These are phyloP conservation scores for Hipposideros larvatus DNA, from an alignment of 2,797 vertebrate species.

Conservation along the genomic window DNA sequence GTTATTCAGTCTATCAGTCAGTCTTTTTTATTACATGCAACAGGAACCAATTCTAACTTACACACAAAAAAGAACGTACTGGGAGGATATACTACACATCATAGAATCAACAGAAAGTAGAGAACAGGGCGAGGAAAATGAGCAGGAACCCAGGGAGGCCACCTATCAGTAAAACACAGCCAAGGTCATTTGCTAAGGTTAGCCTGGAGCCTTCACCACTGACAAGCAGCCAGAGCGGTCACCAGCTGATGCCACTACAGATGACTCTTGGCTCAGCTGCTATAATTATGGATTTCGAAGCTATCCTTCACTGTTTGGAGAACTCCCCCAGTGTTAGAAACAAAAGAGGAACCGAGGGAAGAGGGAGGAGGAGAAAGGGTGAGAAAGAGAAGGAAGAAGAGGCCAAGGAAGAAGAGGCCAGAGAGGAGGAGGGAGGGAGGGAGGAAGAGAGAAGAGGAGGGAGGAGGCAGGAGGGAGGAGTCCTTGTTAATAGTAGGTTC, in stretches of 20 bases:
- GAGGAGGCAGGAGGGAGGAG: too few relatives aligned
- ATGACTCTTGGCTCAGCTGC: neutral
- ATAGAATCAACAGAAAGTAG: neutral
- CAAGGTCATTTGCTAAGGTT: neutral
- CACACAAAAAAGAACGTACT: neutral
- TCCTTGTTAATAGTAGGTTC: neutral
- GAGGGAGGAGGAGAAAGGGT: neutral
- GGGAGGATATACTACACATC: neutral
- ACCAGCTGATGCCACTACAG: neutral
- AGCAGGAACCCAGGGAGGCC: neutral
- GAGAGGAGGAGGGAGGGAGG: neutral
- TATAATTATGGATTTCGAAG: neutral
- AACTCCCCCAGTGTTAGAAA: neutral
- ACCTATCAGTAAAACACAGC: neutral
- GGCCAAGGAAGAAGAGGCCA: too few relatives aligned
- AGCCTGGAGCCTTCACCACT: neutral
- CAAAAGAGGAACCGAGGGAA: neutral
- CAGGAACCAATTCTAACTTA: slow-evolving; percentile 35
- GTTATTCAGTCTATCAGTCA: neutral
- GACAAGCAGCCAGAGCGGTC: neutral
- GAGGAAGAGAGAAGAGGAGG: neutral
- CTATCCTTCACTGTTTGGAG: neutral
- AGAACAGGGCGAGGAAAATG: neutral
- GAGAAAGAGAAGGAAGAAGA: neutral
- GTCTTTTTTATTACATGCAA: neutral